Percentiles rank a stretch among this genome's conserved stretches.
phyloP scores from a whole-genome alignment of 2,113 vertebrate genomes.

The Gnathonemus longibarbis region DNA sequence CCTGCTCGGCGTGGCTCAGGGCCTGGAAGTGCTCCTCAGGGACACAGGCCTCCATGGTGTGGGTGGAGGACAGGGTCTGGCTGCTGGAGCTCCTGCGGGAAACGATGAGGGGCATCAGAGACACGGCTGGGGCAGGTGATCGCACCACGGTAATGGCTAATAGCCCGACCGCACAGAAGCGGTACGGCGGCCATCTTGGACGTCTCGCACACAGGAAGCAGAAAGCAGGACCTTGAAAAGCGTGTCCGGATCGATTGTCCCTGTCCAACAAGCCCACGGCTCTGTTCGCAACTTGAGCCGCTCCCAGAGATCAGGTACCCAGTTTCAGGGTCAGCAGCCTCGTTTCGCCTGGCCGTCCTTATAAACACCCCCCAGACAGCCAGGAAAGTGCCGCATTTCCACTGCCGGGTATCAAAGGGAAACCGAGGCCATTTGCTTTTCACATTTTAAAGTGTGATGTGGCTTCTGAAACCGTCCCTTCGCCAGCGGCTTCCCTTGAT shows the following conservation, averaged over 20 bases:
- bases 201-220: background rate
- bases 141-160: background rate
- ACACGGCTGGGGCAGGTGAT: background rate
- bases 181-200: background rate
- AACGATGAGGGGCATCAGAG: background rate
- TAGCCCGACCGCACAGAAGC: background rate
- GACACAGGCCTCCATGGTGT: slow-evolving; percentile 84
- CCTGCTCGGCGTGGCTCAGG: slow-evolving; percentile 86
- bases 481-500: background rate
- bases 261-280: background rate
- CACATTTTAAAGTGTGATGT: background rate
- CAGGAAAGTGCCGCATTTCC: background rate
- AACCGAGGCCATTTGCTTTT: background rate
- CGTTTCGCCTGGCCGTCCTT: background rate
- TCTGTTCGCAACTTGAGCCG: background rate
- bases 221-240: background rate
- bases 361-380: background rate
- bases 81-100: slow-evolving; percentile 78
- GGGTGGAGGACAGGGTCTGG: slow-evolving; percentile 77
- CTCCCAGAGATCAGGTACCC: background rate
- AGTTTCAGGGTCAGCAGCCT: background rate
- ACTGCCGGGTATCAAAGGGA: background rate
- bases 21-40: slow-evolving; percentile 93
- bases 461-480: background rate
- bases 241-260: background rate